Conservation (phyloP, 2,797 vertebrate genomes). For the Macroramphosus scolopax region DNA sequence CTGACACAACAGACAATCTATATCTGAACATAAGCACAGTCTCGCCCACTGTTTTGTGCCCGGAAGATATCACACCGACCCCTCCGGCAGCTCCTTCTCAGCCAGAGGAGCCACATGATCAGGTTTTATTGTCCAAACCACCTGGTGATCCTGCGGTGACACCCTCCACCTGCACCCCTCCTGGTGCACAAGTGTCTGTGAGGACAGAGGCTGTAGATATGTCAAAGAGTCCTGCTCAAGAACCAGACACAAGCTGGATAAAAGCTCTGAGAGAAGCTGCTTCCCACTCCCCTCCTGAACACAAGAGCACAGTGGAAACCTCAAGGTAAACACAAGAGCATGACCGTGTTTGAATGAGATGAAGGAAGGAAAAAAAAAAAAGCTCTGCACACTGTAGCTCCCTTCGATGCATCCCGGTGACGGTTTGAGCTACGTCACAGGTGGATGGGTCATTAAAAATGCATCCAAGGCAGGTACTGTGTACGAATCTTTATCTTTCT, state of each 20-base stretch:
- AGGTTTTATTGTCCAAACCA: constrained; percentile 16
- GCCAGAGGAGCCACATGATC: constrained; percentile 23
- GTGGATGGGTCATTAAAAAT: too few relatives aligned
- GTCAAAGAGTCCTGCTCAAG: constrained; percentile 25
- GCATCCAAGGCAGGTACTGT: too few relatives aligned
- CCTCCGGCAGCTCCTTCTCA: background rate
- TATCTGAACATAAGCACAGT: background rate
- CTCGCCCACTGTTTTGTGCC: constrained; percentile 8
- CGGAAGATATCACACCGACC: constrained; percentile 5
- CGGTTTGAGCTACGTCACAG: too few relatives aligned
- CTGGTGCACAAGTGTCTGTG: background rate
- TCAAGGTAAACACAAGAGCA: constrained; percentile 72
- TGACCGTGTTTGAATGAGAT: constrained; percentile 31
- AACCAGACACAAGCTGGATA: constrained; percentile 68
- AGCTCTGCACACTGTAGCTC: too few relatives aligned
- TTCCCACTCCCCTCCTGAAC: constrained; percentile 49
- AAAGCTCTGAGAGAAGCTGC: constrained; percentile 69
- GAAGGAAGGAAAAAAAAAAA: too few relatives aligned
- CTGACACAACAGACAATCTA: constrained; percentile 7
- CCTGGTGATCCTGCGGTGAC: constrained; percentile 8
- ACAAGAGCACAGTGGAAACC: constrained; percentile 43
- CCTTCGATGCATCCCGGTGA: too few relatives aligned
- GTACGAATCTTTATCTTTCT: too few relatives aligned
- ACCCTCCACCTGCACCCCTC: background rate
- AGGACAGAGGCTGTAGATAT: constrained; percentile 16